Evolutionary conservation across 1,140 invertebrate species (phyloP).

Genomic region (Anastrepha obliqua): DNA sequence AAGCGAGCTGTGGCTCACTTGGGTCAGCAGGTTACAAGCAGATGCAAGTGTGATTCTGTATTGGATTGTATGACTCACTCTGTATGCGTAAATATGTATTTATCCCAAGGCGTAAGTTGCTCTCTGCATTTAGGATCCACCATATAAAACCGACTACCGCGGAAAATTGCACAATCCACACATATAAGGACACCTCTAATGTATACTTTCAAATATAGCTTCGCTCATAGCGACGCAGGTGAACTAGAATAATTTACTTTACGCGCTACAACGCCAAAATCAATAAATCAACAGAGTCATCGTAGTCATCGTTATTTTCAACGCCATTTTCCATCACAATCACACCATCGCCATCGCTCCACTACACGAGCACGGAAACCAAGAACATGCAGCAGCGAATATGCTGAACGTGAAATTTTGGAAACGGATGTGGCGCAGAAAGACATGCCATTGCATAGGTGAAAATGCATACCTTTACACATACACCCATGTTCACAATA

Average conservation of each 20-base stretch:
- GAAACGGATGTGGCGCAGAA: slow-evolving; percentile 16
- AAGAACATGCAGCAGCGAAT: slow-evolving; percentile 17
- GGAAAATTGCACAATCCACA: no score
- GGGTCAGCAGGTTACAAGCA: no score
- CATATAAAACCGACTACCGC: no score
- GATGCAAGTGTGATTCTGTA: no score
- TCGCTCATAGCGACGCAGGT: neutral
- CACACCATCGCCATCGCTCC: neutral
- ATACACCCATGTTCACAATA: neutral
- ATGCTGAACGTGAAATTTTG: neutral
- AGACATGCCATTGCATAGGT: neutral
- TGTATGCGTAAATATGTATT: no score
- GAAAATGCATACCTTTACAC: neutral
- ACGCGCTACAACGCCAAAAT: slow-evolving; percentile 6
- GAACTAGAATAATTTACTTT: slow-evolving; percentile 27
- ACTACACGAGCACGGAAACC: no score
- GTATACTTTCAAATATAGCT: neutral
- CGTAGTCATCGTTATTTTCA: slow-evolving; percentile 24
- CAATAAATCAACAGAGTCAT: slow-evolving; percentile 49
- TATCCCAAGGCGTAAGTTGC: no score
- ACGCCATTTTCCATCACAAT: neutral
- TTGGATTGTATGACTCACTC: no score
- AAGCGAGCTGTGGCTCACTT: no score
- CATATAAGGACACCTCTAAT: neutral
- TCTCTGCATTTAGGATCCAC: no score